Evolutionary conservation across 2,888 invertebrate species (phyloP), one percentile per base, ranked within the genome.

Genomic region (Dicranocentrus wangi): DNA sequence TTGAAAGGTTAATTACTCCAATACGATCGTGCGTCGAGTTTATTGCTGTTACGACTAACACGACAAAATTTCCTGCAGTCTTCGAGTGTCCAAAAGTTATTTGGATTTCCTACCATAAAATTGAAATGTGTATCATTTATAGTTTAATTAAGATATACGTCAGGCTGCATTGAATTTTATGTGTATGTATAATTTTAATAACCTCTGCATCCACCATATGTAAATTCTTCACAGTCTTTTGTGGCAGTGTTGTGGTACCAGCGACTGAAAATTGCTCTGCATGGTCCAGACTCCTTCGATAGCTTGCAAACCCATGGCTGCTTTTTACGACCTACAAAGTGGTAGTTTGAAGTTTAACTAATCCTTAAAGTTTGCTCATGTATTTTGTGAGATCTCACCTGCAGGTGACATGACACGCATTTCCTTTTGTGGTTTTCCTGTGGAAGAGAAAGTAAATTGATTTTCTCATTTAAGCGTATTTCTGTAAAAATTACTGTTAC

Each of bases 201-300:
- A 51, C 51, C 51, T 51, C 51, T 51, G 51, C 39, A 28, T 8
- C 63, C 63, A 28, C 63, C 63, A 19, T 63, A 63, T 13, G 17
- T 63, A 28, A 63, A 63, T n/a, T 8, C n/a, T 28, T 63, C n/a
- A 39, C 63, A 63, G 3, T 15, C 1, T 10, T 27, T 13, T 19
- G 51, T 2, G 8, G n/a, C 19, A 3, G 1, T 32, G 32, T 32
- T 8, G 39, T 63, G 32, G 10, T 32, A 63, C 19, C 28, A 63
- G 27, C 10, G 13, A 17, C 10, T 39, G 15, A 32, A 32, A 3
- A 15, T 15, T 1, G 63, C 32, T 2, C 63, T 25, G n/a, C 63
- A 63, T 15, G 63, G 63, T 13, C 63, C 63, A 2, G 39, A 5
- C n/a, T 63, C 32, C 2, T 8, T 13, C 19, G 13, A 5, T 15